Conservation (phyloP, 2,797 vertebrate species). For the Spatula clypeata region DNA sequence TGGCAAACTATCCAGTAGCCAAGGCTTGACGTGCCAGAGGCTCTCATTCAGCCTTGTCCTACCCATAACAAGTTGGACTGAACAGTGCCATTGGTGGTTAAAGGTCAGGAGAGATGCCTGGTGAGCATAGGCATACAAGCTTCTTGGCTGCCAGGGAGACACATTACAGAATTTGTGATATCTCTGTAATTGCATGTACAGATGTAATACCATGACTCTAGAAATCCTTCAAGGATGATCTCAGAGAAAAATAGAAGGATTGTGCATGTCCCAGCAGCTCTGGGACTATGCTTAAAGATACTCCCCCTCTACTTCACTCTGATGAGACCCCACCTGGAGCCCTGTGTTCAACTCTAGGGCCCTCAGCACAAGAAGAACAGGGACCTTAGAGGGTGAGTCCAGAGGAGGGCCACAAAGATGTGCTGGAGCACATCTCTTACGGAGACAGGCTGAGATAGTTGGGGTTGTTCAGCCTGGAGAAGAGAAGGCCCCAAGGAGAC, state of each 20-base stretch:
- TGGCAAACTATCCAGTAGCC: not conserved
- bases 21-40: not conserved
- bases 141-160: not conserved
- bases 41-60: not conserved
- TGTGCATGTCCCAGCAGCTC: not conserved
- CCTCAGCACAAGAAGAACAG: not conserved
- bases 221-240: not conserved
- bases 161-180: not conserved
- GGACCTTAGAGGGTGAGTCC: not conserved
- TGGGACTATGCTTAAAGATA: not conserved
- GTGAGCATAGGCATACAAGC: not conserved
- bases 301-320: not conserved
- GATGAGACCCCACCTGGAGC: not conserved
- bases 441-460: not conserved
- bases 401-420: not conserved
- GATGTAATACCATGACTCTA: not conserved
- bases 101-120: fast-evolving
- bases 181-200: not conserved
- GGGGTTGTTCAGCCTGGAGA: not conserved
- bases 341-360: not conserved
- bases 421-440: not conserved
- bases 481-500: not conserved
- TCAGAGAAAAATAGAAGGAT: not conserved
- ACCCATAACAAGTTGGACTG: not conserved
- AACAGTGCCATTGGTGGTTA: not conserved